These are phyloP conservation scores for Tangara arthus DNA, from an alignment of 2,797 vertebrate species.

Conservation along the genomic window DNA sequence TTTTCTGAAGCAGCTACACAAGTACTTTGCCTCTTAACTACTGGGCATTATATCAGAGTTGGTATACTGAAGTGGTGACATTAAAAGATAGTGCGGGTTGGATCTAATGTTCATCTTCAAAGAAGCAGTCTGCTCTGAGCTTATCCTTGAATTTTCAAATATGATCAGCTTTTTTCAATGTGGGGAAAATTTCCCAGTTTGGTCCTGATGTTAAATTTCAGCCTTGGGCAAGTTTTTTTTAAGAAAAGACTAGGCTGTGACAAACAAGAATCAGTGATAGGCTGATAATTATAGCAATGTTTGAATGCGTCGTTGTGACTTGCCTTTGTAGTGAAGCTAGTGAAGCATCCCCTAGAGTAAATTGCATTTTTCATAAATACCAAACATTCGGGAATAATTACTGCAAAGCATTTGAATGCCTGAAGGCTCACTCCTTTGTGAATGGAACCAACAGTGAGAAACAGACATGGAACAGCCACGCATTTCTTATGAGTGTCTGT, in stretches of 20 bases:
- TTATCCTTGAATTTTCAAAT: not conserved
- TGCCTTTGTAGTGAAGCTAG: slow-evolving; percentile 30
- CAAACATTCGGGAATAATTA: slow-evolving; percentile 40
- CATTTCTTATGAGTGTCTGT: not conserved
- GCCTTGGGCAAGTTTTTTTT: not conserved
- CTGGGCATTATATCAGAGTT: not conserved
- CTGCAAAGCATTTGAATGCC: slow-evolving; percentile 12
- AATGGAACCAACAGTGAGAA: slow-evolving; percentile 34
- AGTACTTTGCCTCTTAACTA: not conserved
- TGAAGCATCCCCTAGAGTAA: slow-evolving; percentile 29
- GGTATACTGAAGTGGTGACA: not conserved
- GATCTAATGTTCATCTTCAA: not conserved
- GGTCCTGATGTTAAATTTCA: not conserved
- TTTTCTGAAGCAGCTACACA: not conserved
- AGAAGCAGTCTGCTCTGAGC: not conserved
- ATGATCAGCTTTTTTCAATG: not conserved
- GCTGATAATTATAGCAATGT: slow-evolving; percentile 40
- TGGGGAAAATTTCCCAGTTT: not conserved
- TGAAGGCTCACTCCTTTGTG: slow-evolving; percentile 6
- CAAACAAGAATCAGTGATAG: not conserved
- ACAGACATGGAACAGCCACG: not conserved
- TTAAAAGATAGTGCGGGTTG: not conserved
- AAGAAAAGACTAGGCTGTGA: not conserved
- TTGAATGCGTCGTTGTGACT: slow-evolving; percentile 1
- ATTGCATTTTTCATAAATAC: slow-evolving; percentile 52